phyloP scores from a whole-genome alignment of 2,888 invertebrate genomes.

The Galeruca laticollis region DNA sequence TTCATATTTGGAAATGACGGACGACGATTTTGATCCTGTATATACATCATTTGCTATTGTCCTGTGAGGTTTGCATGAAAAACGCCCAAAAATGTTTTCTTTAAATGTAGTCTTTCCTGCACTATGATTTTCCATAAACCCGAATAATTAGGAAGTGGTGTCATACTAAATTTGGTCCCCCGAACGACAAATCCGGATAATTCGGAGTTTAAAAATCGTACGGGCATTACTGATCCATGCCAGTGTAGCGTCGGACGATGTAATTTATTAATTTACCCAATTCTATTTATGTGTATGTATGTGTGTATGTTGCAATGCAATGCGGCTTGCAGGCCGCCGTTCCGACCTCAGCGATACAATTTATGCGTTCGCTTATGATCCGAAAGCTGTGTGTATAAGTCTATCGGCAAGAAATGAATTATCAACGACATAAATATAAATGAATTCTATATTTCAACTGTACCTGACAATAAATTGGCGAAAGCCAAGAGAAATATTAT shows the following conservation, averaged over 20 bases:
- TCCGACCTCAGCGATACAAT: slow-evolving; percentile 40
- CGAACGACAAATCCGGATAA: slow-evolving; percentile 24
- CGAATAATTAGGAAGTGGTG: neutral
- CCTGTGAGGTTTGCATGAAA: too few relatives aligned
- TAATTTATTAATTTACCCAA: slow-evolving; percentile 53
- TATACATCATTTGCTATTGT: too few relatives aligned
- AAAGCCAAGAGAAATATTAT: slow-evolving; percentile 41
- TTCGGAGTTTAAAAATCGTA: slow-evolving; percentile 27
- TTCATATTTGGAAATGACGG: too few relatives aligned
- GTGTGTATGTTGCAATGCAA: slow-evolving; percentile 40
- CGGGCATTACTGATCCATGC: slow-evolving; percentile 30
- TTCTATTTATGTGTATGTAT: slow-evolving; percentile 51
- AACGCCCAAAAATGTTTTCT: neutral
- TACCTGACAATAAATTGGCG: slow-evolving; percentile 59
- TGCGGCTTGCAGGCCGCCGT: slow-evolving; percentile 34
- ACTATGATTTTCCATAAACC: neutral
- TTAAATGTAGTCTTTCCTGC: neutral
- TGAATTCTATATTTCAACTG: slow-evolving; percentile 60
- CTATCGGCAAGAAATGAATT: slow-evolving; percentile 54
- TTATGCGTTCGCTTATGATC: slow-evolving; percentile 55
- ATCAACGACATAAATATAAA: slow-evolving; percentile 59
- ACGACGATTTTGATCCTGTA: too few relatives aligned
- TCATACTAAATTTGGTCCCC: neutral
- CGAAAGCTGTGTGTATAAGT: slow-evolving; percentile 47
- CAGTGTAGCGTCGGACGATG: slow-evolving; percentile 25